These are phyloP conservation scores for Ceryle rudis DNA, from an alignment of 2,797 vertebrate genomes.

Conservation along the genomic window DNA sequence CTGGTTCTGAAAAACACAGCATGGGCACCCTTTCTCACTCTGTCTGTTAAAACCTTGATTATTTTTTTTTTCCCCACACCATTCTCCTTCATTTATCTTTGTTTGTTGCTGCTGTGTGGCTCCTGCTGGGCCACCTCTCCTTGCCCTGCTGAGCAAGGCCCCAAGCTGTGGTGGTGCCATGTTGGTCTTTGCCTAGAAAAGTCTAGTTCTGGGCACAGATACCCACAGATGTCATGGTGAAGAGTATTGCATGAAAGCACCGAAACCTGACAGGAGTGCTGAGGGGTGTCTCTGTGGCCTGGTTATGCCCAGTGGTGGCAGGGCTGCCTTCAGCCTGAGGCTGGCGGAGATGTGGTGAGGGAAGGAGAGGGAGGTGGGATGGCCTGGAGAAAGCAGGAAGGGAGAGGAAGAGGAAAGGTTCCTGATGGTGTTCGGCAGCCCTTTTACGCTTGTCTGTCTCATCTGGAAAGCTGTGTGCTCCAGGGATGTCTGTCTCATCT, in stretches of 20 bases:
- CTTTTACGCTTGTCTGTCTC: no score
- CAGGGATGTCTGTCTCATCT: fast-evolving
- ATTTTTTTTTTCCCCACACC: background rate
- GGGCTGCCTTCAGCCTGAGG: background rate
- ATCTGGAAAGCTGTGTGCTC: fast-evolving
- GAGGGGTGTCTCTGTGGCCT: background rate
- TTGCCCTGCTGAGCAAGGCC: fast-evolving
- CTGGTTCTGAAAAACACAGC: background rate
- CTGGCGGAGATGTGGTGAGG: fast-evolving
- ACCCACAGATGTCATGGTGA: fast-evolving
- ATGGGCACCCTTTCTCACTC: background rate
- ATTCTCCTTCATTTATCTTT: background rate
- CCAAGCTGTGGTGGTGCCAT: fast-evolving
- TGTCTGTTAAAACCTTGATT: background rate
- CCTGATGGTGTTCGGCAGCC: fast-evolving
- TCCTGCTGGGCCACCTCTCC: background rate
- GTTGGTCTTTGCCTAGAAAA: background rate
- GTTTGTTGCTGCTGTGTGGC: background rate
- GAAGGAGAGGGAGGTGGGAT: fast-evolving
- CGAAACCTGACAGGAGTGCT: background rate
- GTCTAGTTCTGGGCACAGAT: background rate
- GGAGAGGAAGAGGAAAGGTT: background rate
- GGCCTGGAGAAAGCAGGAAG: background rate
- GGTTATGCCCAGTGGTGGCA: fast-evolving
- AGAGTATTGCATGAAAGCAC: background rate